Evolutionary conservation across 2,888 invertebrate species (phyloP).

Genomic region (Agelastica alni): DNA sequence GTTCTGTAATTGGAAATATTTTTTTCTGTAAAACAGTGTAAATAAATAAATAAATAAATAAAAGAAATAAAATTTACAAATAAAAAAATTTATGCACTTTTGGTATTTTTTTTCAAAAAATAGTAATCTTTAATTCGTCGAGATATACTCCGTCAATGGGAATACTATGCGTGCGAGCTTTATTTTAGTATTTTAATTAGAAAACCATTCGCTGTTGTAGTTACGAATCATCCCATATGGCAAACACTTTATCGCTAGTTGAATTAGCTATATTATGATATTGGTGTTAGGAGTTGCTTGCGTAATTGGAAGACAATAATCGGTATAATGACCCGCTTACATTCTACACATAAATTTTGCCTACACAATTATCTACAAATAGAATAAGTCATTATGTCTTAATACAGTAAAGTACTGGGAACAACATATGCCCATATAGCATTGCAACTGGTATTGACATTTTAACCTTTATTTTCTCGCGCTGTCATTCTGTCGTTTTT

Average conservation of each 20-base stretch:
- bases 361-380: neutral
- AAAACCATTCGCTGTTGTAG: slow-evolving; percentile 5
- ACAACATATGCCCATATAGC: too few species aligned
- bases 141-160: neutral
- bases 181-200: slow-evolving; percentile 4
- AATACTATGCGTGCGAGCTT: neutral
- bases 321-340: slow-evolving; percentile 9
- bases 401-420: too few species aligned
- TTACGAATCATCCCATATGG: slow-evolving; percentile 5
- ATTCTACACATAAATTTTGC: neutral
- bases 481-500: too few species aligned
- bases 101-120: too few species aligned
- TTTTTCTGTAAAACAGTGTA: too few species aligned
- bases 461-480: too few species aligned
- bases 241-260: slow-evolving; percentile 7
- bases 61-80: too few species aligned
- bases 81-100: too few species aligned
- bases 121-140: too few species aligned
- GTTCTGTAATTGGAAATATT: too few species aligned
- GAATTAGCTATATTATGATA: slow-evolving; percentile 9
- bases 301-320: slow-evolving; percentile 9
- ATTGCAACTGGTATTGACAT: too few species aligned
- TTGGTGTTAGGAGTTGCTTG: slow-evolving; percentile 6
- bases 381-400: neutral
- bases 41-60: too few species aligned